A percentile compares a stretch with the other conserved stretches of the same genome.
Evolutionary conservation across 2,888 invertebrate genomes (phyloP).

Genomic region (Dyspetes luteomarginatus): DNA sequence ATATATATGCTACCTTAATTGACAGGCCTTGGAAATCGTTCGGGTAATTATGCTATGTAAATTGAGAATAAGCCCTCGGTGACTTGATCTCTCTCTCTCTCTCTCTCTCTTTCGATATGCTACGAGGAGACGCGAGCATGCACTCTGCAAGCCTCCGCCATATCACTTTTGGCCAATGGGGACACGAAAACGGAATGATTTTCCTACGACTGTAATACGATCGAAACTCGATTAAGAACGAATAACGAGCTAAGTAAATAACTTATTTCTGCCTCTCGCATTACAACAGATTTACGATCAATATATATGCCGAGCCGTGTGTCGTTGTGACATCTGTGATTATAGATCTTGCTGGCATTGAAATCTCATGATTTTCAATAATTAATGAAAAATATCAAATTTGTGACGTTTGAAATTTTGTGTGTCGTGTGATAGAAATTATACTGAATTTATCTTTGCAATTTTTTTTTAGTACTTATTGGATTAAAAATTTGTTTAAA

Average conservation of each 20-base stretch:
- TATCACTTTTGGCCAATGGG: neutral
- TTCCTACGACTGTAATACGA: conserved; percentile 34
- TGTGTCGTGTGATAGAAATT: neutral
- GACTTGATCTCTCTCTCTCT: conserved; percentile 18
- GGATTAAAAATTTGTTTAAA: no score
- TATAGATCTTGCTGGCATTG: neutral
- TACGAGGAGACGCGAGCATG: neutral
- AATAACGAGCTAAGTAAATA: conserved; percentile 39
- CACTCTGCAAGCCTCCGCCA: neutral
- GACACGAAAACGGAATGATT: conserved; percentile 10
- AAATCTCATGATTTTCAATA: neutral
- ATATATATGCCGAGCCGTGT: neutral
- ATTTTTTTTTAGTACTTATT: no score
- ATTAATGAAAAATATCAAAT: neutral
- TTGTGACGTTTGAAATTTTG: neutral
- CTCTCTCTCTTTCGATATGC: conserved; percentile 16
- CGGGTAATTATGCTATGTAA: conserved; percentile 67
- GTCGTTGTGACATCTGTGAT: neutral
- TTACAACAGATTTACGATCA: conserved; percentile 5
- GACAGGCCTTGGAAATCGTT: conserved; percentile 69
- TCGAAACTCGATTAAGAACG: conserved; percentile 59
- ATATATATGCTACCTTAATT: conserved; percentile 62
- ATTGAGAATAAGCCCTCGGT: conserved; percentile 62
- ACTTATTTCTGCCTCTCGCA: conserved; percentile 22
- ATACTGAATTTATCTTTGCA: no score